phyloP scores from a whole-genome alignment of 2,113 vertebrate species.

The Tenebrosternarchus preto region DNA sequence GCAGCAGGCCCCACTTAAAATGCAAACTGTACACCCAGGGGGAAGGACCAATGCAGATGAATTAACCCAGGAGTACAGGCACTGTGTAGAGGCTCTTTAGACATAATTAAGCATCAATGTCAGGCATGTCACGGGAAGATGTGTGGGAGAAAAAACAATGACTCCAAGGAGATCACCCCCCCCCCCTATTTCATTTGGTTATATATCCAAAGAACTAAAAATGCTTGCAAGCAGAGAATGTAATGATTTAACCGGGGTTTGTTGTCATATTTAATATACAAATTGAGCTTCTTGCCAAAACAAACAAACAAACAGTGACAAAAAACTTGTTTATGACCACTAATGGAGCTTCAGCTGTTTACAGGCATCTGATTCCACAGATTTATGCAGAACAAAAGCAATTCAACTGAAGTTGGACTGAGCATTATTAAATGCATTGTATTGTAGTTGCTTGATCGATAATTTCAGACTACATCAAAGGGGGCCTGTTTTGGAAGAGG shows the following conservation, averaged over 20 bases:
- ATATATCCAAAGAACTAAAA: not conserved
- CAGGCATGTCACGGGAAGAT: constrained; percentile 66
- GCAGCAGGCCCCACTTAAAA: constrained; percentile 74
- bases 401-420: constrained; percentile 38
- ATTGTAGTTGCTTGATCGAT: constrained; percentile 31
- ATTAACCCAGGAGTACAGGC: constrained; percentile 70
- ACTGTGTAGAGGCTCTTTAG: constrained; percentile 62
- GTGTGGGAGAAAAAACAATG: constrained; percentile 45
- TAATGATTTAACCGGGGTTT: not conserved
- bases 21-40: constrained; percentile 74
- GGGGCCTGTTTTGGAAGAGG: constrained; percentile 29
- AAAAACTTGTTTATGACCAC: not conserved
- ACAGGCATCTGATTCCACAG: not conserved
- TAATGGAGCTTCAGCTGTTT: not conserved
- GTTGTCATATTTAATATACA: not conserved
- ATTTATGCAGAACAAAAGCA: constrained; percentile 13
- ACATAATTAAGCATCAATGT: constrained; percentile 77
- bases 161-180: constrained; percentile 46
- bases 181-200: not conserved
- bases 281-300: not conserved
- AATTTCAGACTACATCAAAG: constrained; percentile 9
- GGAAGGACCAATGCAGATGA: constrained; percentile 62
- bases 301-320: not conserved
- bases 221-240: not conserved
- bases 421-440: constrained; percentile 44